These are phyloP conservation scores for Coelopa pilipes DNA, from an alignment of 2,888 invertebrate genomes.

Conservation along the genomic window DNA sequence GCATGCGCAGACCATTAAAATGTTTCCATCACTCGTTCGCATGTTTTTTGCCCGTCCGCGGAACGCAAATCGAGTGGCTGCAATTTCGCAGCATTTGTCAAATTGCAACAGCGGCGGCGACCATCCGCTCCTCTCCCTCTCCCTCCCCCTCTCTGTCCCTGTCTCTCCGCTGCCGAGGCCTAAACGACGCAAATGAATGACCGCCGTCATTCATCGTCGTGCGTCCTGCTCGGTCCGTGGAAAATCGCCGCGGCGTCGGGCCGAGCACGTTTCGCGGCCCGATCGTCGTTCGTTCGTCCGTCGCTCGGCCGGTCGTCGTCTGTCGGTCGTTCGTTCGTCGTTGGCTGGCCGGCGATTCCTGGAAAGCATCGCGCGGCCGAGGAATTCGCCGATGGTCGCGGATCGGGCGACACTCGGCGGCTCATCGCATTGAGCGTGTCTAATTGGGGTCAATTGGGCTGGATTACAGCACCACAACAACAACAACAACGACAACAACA, in stretches of 20 bases:
- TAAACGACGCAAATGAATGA: constrained; percentile 37
- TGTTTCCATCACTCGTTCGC: background rate
- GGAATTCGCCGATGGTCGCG: constrained; percentile 13
- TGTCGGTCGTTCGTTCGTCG: too few relatives aligned
- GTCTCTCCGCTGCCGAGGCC: background rate
- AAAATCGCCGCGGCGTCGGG: background rate
- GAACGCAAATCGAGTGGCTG: constrained; percentile 37
- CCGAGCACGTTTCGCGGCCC: background rate
- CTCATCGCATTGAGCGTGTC: constrained; percentile 39
- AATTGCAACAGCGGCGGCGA: background rate
- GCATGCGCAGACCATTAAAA: constrained; percentile 12
- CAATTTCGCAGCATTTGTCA: too few relatives aligned
- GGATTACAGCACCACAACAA: constrained; percentile 47
- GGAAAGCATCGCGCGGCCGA: constrained; percentile 21
- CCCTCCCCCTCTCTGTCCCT: too few relatives aligned
- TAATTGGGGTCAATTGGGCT: constrained; percentile 65
- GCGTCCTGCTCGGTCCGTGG: background rate
- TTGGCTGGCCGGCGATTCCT: constrained; percentile 18
- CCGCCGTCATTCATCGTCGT: constrained; percentile 37
- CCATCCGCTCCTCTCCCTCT: background rate
- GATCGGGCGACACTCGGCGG: constrained; percentile 5
- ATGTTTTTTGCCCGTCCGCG: background rate
- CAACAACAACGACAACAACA: constrained; percentile 10
- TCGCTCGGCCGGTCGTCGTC: background rate
- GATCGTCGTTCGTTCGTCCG: background rate